These are phyloP conservation scores for Gnatocerus cornutus DNA, from an alignment of 2,888 invertebrate species.

Conservation along the genomic window DNA sequence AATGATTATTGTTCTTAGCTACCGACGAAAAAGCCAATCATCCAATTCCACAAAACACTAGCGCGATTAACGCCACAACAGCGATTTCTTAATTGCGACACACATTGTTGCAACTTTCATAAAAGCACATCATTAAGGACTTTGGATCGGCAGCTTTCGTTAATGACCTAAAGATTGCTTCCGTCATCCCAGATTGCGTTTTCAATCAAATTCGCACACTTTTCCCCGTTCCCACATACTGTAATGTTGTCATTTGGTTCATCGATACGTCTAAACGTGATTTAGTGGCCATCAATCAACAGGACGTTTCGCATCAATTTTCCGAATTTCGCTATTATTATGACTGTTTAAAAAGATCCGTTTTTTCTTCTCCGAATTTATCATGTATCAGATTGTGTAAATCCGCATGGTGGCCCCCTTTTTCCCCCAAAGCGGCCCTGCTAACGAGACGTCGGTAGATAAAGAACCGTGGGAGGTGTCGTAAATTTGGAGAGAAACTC, in stretches of 20 bases:
- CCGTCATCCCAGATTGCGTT: conserved; percentile 25
- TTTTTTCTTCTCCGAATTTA: not conserved
- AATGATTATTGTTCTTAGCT: conserved; percentile 34
- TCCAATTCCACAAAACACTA: conserved; percentile 6
- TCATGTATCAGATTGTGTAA: conserved; percentile 1
- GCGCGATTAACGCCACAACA: not conserved
- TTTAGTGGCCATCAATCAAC: too few relatives aligned
- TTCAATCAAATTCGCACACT: conserved; percentile 18
- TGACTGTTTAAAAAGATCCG: too few relatives aligned
- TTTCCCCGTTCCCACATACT: not conserved
- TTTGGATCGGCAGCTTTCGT: conserved; percentile 13
- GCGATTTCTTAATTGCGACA: conserved; percentile 43
- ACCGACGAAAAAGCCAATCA: conserved; percentile 24
- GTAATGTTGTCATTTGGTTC: too few relatives aligned
- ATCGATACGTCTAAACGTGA: too few relatives aligned
- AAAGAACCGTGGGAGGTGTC: conserved; percentile 40
- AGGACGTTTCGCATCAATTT: too few relatives aligned
- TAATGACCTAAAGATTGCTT: conserved; percentile 30
- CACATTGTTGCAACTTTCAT: conserved; percentile 41
- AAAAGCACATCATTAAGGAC: conserved; percentile 39
- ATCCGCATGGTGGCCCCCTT: not conserved
- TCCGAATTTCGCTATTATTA: too few relatives aligned
- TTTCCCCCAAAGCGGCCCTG: conserved; percentile 8
- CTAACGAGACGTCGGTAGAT: conserved; percentile 38
- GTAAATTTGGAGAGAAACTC: conserved; percentile 48